A percentile compares a stretch with the other conserved stretches of the same genome.
Conservation (phyloP, 2,888 invertebrate species). For the Loripinus fragilis region DNA sequence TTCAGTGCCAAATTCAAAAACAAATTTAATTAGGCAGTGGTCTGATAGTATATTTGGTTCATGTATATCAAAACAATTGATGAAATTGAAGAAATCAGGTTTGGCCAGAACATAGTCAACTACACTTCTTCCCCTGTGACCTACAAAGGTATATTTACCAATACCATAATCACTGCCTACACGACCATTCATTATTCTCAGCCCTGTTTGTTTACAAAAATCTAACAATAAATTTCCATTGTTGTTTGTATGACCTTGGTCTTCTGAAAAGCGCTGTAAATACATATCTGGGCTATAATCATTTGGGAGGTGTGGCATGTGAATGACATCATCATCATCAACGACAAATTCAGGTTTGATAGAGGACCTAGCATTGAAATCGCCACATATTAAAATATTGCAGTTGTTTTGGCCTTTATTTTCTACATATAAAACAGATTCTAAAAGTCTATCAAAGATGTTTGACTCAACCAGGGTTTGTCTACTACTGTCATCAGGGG, state of each 20-base stretch:
- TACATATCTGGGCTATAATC: background rate
- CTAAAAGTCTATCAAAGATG: background rate
- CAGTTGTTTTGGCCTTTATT: background rate
- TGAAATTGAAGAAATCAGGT: background rate
- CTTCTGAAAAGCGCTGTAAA: background rate
- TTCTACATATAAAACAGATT: background rate
- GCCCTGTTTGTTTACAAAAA: slow-evolving; percentile 18
- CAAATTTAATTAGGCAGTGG: too few species aligned
- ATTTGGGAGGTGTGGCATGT: too few species aligned
- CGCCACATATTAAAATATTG: slow-evolving; percentile 8
- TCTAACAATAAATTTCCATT: background rate
- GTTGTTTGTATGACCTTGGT: background rate
- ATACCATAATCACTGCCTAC: background rate
- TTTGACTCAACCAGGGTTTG: background rate
- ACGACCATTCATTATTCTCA: background rate
- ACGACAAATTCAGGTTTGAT: background rate
- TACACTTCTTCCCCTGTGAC: slow-evolving; percentile 16
- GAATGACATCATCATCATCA: background rate
- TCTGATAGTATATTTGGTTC: slow-evolving; percentile 24
- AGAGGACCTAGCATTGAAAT: background rate
- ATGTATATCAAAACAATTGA: background rate
- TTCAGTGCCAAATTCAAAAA: too few species aligned
- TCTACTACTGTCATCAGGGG: background rate
- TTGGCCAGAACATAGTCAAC: slow-evolving; percentile 24
- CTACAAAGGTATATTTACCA: slow-evolving; percentile 16